Evolutionary conservation across 2,888 invertebrate species (phyloP).

Genomic region (Bugulina stolonifera): DNA sequence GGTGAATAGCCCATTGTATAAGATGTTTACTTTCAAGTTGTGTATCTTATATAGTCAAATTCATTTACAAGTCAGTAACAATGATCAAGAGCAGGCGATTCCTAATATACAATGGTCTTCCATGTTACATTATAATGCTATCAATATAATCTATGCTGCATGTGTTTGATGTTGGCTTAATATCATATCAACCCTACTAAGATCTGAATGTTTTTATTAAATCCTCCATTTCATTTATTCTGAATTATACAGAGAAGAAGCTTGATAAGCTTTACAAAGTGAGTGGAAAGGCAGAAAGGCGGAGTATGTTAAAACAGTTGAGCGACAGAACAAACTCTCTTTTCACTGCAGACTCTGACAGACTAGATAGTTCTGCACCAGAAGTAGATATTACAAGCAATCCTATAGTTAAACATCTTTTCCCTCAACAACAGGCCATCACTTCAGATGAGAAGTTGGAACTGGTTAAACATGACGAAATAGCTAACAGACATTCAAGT

Average conservation of each 20-base stretch:
- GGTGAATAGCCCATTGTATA: no score
- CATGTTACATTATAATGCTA: no score
- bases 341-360: not conserved
- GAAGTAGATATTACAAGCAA: not conserved
- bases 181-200: no score
- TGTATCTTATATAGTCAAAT: no score
- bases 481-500: not conserved
- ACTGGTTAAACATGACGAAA: conserved; percentile 18
- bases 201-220: no score
- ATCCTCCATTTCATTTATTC: no score
- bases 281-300: not conserved
- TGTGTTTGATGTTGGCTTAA: no score
- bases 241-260: not conserved
- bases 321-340: not conserved
- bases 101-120: no score
- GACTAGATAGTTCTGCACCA: not conserved
- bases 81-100: no score
- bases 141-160: no score
- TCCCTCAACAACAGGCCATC: not conserved
- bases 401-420: not conserved
- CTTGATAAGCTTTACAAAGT: not conserved
- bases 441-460: conserved; percentile 2
- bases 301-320: conserved; percentile 10
- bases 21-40: no score
- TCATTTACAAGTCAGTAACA: no score